Evolutionary conservation across 2,888 invertebrate genomes (phyloP).

Genomic region (Eristalis intricaria): DNA sequence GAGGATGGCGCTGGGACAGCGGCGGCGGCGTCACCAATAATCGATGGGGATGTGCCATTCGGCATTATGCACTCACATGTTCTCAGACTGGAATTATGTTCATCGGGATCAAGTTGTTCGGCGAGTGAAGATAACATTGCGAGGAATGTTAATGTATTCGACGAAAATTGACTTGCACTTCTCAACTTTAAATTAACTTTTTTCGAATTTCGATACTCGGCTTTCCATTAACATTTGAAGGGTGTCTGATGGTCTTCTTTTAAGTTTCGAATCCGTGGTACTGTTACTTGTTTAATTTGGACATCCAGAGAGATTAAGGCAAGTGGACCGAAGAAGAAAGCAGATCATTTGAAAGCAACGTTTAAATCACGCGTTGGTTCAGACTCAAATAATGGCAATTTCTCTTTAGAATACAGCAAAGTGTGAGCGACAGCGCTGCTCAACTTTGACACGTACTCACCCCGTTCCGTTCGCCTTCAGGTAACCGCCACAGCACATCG

Average conservation of each 20-base stretch:
- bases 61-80: slow-evolving; percentile 37
- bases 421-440: neutral
- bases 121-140: neutral
- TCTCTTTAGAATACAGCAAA: too few species aligned
- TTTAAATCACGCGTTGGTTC: too few species aligned
- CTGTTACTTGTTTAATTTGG: too few species aligned
- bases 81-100: neutral
- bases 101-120: neutral
- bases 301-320: too few species aligned
- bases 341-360: too few species aligned
- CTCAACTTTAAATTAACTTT: neutral
- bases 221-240: too few species aligned
- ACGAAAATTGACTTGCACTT: neutral
- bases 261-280: too few species aligned
- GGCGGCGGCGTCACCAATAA: slow-evolving; percentile 37
- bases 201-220: neutral
- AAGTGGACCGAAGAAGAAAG: too few species aligned
- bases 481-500: slow-evolving; percentile 78
- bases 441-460: slow-evolving; percentile 73
- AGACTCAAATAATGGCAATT: too few species aligned
- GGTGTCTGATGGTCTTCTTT: too few species aligned
- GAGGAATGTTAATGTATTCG: neutral
- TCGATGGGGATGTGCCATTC: slow-evolving; percentile 48
- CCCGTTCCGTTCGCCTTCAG: slow-evolving; percentile 68
- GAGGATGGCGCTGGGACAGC: slow-evolving; percentile 15